phyloP scores from a whole-genome alignment of 2,113 vertebrate species.

The Redunca redunca region DNA sequence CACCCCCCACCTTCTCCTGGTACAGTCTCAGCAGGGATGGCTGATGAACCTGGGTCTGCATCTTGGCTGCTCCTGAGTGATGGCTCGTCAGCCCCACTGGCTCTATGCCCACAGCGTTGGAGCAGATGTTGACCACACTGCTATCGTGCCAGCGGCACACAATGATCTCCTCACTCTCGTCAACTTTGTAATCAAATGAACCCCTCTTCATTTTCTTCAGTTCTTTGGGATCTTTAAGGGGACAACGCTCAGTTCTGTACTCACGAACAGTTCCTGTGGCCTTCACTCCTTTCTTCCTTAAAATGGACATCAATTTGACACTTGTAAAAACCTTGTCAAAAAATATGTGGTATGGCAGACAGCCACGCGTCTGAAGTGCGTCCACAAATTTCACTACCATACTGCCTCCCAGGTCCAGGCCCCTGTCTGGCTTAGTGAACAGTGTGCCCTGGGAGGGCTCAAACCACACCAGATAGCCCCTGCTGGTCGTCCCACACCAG shows the following conservation, averaged over 20 bases:
- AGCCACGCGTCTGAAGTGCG: slow-evolving; percentile 23
- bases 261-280: slow-evolving; percentile 49
- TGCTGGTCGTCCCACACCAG: slow-evolving; percentile 54
- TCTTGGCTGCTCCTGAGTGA: neutral
- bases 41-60: neutral
- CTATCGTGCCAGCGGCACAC: slow-evolving; percentile 43
- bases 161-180: slow-evolving; percentile 38
- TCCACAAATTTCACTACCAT: slow-evolving; percentile 58
- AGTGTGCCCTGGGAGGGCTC: slow-evolving; percentile 53
- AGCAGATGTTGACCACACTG: slow-evolving; percentile 32
- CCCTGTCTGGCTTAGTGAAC: slow-evolving; percentile 29
- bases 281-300: slow-evolving; percentile 58
- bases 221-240: slow-evolving; percentile 44
- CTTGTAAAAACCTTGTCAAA: slow-evolving; percentile 62
- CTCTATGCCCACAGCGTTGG: slow-evolving; percentile 40
- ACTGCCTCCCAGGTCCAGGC: slow-evolving; percentile 43
- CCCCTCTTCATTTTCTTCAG: slow-evolving; percentile 51
- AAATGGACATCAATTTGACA: slow-evolving; percentile 49
- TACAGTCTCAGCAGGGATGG: slow-evolving; percentile 42
- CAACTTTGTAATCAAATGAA: slow-evolving; percentile 40
- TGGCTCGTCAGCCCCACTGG: neutral
- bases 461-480: slow-evolving; percentile 59
- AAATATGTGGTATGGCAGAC: slow-evolving; percentile 50
- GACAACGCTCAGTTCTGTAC: slow-evolving; percentile 6
- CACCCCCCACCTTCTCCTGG: slow-evolving; percentile 48